A percentile compares a stretch with the other conserved stretches of the same genome.
phyloP scores from a whole-genome alignment of 2,888 invertebrate genomes.

The Bombyx huttoni region DNA sequence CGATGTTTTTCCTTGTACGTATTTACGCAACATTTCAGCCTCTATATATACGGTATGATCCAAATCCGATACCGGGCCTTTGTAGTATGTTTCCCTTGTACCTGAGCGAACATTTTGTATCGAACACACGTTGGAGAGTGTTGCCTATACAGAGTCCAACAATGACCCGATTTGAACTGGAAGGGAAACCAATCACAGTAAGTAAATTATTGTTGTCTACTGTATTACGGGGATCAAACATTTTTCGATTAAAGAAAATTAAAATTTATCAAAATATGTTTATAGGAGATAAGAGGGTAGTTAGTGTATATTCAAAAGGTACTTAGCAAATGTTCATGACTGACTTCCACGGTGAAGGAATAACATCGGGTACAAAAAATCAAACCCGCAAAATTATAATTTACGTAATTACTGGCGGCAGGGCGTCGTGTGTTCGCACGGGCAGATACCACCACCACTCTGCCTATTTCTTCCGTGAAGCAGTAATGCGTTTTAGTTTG shows the following conservation, averaged over 20 bases:
- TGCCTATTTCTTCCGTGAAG: too few relatives aligned
- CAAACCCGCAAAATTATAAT: too few relatives aligned
- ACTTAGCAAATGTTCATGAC: too few relatives aligned
- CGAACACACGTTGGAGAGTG: conserved; percentile 57
- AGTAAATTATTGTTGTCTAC: conserved; percentile 3
- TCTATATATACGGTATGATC: conserved; percentile 55
- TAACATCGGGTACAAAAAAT: too few relatives aligned
- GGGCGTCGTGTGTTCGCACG: too few relatives aligned
- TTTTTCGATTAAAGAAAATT: not conserved
- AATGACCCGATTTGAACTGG: conserved; percentile 54
- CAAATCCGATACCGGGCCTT: conserved; percentile 53
- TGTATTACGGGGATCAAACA: not conserved
- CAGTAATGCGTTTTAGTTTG: too few relatives aligned
- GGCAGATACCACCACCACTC: too few relatives aligned
- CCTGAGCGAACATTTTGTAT: conserved; percentile 51
- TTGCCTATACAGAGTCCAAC: conserved; percentile 40
- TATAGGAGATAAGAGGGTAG: too few relatives aligned
- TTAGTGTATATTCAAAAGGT: too few relatives aligned
- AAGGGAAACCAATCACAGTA: conserved; percentile 39
- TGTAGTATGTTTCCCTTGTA: conserved; percentile 47
- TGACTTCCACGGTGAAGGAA: too few relatives aligned
- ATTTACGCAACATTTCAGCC: conserved; percentile 37
- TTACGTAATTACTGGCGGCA: too few relatives aligned
- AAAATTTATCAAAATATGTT: not conserved
- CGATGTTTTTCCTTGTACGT: not conserved